Evolutionary conservation across 2,888 invertebrate genomes (phyloP).

Genomic region (Oegoconia quadripuncta): DNA sequence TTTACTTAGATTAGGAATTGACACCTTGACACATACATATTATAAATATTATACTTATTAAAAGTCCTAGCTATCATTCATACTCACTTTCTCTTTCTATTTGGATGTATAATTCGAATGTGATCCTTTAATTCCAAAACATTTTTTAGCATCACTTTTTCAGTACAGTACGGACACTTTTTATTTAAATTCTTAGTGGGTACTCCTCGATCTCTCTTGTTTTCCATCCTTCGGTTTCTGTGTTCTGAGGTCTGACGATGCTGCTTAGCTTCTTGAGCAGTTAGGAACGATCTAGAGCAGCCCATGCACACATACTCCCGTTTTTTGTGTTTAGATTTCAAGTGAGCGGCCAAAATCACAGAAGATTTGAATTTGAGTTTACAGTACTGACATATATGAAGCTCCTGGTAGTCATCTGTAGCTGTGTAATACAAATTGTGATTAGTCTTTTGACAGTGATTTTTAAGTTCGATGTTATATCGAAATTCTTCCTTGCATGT

Average conservation of each 20-base stretch:
- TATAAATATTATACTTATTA: no score
- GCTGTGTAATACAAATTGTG: slow-evolving; percentile 75
- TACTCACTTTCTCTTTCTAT: slow-evolving; percentile 81
- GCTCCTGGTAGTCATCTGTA: slow-evolving; percentile 82
- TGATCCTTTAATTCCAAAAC: slow-evolving; percentile 81
- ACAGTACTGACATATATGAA: slow-evolving; percentile 81
- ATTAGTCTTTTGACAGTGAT: slow-evolving; percentile 76
- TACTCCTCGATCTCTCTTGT: slow-evolving; percentile 52
- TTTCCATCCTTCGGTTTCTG: slow-evolving; percentile 76
- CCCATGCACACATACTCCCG: slow-evolving; percentile 83
- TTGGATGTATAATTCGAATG: slow-evolving; percentile 79
- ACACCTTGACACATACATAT: no score
- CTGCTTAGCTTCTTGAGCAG: slow-evolving; percentile 79
- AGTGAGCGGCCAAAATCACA: slow-evolving; percentile 83
- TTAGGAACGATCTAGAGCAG: slow-evolving; percentile 82
- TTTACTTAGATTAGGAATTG: no score
- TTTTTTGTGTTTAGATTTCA: slow-evolving; percentile 79
- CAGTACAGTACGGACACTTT: slow-evolving; percentile 81
- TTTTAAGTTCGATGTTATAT: slow-evolving; percentile 86
- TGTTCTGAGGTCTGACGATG: slow-evolving; percentile 84
- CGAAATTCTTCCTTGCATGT: slow-evolving; percentile 84
- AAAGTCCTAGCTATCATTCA: not conserved
- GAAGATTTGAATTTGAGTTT: slow-evolving; percentile 79
- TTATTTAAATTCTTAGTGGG: slow-evolving; percentile 59
- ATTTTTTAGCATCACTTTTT: slow-evolving; percentile 63